Evolutionary conservation across 1,140 invertebrate species (phyloP).

Genomic region (Hormaphis cornu): DNA sequence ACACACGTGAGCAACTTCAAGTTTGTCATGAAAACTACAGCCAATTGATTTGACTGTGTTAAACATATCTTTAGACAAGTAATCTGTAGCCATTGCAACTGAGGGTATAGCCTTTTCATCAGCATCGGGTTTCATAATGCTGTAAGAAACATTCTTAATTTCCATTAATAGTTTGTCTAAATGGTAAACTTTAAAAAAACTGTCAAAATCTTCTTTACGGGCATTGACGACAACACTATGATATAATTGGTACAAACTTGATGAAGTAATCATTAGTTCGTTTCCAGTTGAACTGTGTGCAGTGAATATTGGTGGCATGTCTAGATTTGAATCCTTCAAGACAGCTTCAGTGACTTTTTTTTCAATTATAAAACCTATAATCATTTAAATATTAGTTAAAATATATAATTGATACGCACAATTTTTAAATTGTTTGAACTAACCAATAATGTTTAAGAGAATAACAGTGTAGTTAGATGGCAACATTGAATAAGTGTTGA

Average conservation of each 20-base stretch:
- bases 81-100: constrained; percentile 7
- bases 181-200: constrained; percentile 8
- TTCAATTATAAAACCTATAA: constrained; percentile 10
- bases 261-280: background rate
- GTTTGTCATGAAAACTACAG: constrained; percentile 10
- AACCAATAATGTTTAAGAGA: constrained; percentile 16
- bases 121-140: background rate
- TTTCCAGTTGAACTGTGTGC: constrained; percentile 7
- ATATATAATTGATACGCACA: background rate
- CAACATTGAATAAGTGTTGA: background rate
- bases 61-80: constrained; percentile 5
- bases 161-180: constrained; percentile 19
- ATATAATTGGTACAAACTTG: background rate
- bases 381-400: background rate
- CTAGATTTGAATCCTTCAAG: background rate
- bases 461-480: background rate
- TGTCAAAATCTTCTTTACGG: background rate
- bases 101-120: background rate
- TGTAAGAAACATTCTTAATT: background rate
- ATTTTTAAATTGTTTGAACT: background rate
- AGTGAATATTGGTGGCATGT: constrained; percentile 16
- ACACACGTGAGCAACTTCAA: background rate
- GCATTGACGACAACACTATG: background rate
- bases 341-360: background rate
- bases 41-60: background rate